Evolutionary conservation across 2,113 vertebrate species (phyloP).

Genomic region (Dascyllus trimaculatus): DNA sequence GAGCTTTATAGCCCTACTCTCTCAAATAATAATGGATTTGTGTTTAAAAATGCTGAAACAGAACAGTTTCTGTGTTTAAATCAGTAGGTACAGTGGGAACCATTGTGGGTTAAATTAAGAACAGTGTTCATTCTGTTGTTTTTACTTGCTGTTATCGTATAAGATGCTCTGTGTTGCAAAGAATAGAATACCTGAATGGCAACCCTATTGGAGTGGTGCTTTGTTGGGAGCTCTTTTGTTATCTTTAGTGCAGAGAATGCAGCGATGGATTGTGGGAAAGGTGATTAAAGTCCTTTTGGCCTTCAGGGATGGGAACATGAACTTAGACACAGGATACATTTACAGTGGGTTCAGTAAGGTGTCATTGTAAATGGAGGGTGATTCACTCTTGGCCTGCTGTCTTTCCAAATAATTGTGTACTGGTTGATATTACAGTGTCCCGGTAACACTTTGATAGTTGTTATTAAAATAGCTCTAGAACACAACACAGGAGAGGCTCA

Average conservation of each 20-base stretch:
- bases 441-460: background rate
- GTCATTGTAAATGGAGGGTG: background rate
- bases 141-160: constrained; percentile 37
- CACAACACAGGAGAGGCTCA: background rate
- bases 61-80: background rate
- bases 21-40: background rate
- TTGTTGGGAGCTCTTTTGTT: constrained; percentile 75
- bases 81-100: background rate
- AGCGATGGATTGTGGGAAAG: constrained; percentile 64
- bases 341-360: constrained; percentile 28
- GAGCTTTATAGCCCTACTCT: background rate
- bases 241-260: constrained; percentile 60
- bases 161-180: constrained; percentile 18
- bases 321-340: constrained; percentile 46
- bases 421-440: background rate
- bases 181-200: constrained; percentile 65
- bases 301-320: constrained; percentile 33
- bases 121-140: constrained; percentile 18
- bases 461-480: background rate
- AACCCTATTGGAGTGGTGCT: constrained; percentile 45
- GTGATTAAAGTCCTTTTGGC: constrained; percentile 34
- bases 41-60: background rate
- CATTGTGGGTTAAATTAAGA: background rate
- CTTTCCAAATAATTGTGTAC: background rate
- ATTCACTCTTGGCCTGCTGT: background rate